These are phyloP conservation scores for Calephelis perditalis DNA, from an alignment of 2,888 invertebrate species.

Conservation along the genomic window DNA sequence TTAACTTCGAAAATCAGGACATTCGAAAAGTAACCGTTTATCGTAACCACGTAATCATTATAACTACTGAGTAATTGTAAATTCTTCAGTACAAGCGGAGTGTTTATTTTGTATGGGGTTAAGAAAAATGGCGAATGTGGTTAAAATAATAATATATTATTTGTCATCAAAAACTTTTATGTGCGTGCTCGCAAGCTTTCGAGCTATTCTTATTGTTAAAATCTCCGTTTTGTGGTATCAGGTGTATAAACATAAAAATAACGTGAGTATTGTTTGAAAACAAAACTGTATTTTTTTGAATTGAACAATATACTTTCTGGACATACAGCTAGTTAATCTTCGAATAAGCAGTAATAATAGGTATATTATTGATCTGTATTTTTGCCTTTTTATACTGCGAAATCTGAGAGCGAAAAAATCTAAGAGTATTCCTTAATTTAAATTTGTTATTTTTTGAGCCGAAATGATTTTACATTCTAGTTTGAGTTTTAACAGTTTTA, in stretches of 20 bases:
- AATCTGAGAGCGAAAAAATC: too few relatives aligned
- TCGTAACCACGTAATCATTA: background rate
- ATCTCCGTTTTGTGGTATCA: background rate
- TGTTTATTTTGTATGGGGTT: conserved; percentile 4
- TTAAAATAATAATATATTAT: background rate
- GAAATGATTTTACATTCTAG: too few relatives aligned
- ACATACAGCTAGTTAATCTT: too few relatives aligned
- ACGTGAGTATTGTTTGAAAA: too few relatives aligned
- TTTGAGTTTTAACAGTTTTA: too few relatives aligned
- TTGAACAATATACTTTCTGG: too few relatives aligned
- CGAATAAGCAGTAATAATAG: too few relatives aligned
- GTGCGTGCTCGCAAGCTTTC: conserved; percentile 2
- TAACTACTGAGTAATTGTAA: conserved; percentile 9
- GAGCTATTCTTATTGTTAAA: background rate
- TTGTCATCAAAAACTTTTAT: conserved; percentile 1
- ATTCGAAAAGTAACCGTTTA: conserved; percentile 5
- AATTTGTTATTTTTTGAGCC: too few relatives aligned
- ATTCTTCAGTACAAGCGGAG: conserved; percentile 3
- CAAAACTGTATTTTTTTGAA: too few relatives aligned
- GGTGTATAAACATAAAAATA: background rate
- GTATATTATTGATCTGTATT: too few relatives aligned
- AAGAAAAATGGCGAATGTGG: conserved; percentile 2
- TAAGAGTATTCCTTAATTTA: too few relatives aligned
- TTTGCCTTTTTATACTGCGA: too few relatives aligned
- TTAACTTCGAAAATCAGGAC: background rate